phyloP scores from a whole-genome alignment of 2,888 invertebrate genomes.

The Cordilura impudica region DNA sequence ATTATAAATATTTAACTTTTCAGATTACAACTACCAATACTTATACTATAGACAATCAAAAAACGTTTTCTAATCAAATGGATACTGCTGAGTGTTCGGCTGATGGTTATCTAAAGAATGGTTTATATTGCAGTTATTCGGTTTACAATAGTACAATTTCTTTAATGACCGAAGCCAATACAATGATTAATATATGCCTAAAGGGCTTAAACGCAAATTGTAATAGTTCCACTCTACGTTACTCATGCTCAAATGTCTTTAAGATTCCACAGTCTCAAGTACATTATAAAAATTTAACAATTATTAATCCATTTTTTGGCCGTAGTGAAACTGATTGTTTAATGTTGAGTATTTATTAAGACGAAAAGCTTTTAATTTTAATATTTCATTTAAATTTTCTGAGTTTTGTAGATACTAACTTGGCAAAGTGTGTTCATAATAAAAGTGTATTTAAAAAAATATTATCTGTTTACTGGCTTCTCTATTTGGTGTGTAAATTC shows the following conservation, averaged over 20 bases:
- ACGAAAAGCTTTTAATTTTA: too few species aligned
- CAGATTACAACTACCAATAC: background rate
- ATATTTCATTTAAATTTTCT: too few species aligned
- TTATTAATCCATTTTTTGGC: conserved; percentile 52
- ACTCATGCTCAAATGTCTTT: conserved; percentile 6
- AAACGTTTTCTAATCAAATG: conserved; percentile 25
- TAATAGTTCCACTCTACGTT: background rate
- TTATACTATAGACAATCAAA: background rate
- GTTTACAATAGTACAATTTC: conserved; percentile 11
- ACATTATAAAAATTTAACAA: background rate
- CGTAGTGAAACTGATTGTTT: conserved; percentile 6
- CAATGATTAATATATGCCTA: conserved; percentile 33
- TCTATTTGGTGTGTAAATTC: too few species aligned
- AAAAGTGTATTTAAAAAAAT: too few species aligned
- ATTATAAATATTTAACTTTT: background rate
- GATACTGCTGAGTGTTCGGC: background rate
- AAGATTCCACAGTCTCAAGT: conserved; percentile 1
- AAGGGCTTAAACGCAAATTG: conserved; percentile 17
- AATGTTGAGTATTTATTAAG: conserved; percentile 8
- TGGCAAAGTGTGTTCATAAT: too few species aligned
- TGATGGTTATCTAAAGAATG: conserved; percentile 11
- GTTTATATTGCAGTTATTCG: conserved; percentile 33
- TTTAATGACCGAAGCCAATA: background rate
- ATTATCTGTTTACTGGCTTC: too few species aligned
- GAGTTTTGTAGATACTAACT: too few species aligned